Evolutionary conservation across 2,113 vertebrate species (phyloP), one percentile per base, ranked within the genome.

Genomic region (Collichthys lucidus): DNA sequence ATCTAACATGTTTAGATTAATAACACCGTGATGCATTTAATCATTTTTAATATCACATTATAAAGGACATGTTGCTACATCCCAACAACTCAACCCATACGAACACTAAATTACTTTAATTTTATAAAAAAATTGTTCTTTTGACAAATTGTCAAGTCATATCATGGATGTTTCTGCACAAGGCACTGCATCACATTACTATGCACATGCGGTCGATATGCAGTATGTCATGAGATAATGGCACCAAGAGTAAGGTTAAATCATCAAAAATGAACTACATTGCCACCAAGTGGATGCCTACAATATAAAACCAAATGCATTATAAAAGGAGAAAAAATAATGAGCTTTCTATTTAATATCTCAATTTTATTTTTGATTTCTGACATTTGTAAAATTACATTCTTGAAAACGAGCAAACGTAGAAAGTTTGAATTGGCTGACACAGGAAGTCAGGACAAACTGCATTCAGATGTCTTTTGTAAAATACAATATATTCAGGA

Each of bases 201-300:
- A 11, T 9, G 6, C 16, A 65, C 70, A 53, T 67, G 75, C 8
- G 20, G 70, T 40, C 29, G 52, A 67, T 65, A 22, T 83, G 56
- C 73, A 79, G 67, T 61, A 42, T 74, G 75, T 71, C 68, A 52
- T 65, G 42, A 77, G 42, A 74, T 77, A 77, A 85, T 63, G 62
- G 47, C 62, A 61, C 73, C 77, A 82, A 9, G 20, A 80, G 3
- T 71, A 85, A 88, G 83, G 87, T 89, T 88, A 88, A 60, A 83
- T 10, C 17, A 15, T 46, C 19, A 49, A 7, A 64, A 19, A 53
- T 35, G 71, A 77, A 11, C 52, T 47, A 66, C 26, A 90, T n/a
- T 86, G 89, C 85, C 88, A 82, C 77, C 91, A 69, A 24, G 82
- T 72, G 91, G 89, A 63, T 57, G n/a, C 0, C 4, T 31, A 17